Evolutionary conservation across 2,888 invertebrate species (phyloP).

Genomic region (Camptogramma bilineatum): DNA sequence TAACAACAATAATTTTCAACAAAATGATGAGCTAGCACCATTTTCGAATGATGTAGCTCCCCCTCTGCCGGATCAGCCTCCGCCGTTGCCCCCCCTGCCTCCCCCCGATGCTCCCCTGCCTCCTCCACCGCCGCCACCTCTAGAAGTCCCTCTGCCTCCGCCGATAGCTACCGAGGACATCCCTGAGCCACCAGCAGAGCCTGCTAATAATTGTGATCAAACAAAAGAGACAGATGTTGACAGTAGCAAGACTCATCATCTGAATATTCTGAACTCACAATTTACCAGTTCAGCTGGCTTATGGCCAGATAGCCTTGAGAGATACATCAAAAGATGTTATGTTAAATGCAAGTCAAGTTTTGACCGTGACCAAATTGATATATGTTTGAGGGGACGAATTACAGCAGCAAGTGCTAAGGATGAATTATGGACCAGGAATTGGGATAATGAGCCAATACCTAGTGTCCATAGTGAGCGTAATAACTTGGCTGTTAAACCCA

Average conservation of each 20-base stretch:
- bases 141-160: constrained; percentile 76
- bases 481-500: constrained; percentile 87
- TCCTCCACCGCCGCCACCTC: constrained; percentile 58
- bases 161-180: constrained; percentile 76
- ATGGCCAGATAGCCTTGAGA: constrained; percentile 92
- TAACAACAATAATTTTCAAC: constrained; percentile 85
- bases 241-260: constrained; percentile 62
- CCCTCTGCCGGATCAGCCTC: constrained; percentile 85
- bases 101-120: constrained; percentile 72
- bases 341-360: constrained; percentile 94
- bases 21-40: constrained; percentile 70
- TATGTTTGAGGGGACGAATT: constrained; percentile 96
- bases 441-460: constrained; percentile 97
- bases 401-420: constrained; percentile 95
- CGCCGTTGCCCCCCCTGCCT: constrained; percentile 81
- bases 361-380: constrained; percentile 97
- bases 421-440: constrained; percentile 95
- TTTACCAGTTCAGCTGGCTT: constrained; percentile 81
- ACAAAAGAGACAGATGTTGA: constrained; percentile 55
- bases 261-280: constrained; percentile 67
- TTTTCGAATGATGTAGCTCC: constrained; percentile 60
- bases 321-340: constrained; percentile 97
- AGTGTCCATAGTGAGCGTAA: constrained; percentile 92
- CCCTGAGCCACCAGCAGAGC: constrained; percentile 69
- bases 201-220: constrained; percentile 47